Conservation (phyloP, 1,140 invertebrate species). For the Drosophila ficusphila region DNA sequence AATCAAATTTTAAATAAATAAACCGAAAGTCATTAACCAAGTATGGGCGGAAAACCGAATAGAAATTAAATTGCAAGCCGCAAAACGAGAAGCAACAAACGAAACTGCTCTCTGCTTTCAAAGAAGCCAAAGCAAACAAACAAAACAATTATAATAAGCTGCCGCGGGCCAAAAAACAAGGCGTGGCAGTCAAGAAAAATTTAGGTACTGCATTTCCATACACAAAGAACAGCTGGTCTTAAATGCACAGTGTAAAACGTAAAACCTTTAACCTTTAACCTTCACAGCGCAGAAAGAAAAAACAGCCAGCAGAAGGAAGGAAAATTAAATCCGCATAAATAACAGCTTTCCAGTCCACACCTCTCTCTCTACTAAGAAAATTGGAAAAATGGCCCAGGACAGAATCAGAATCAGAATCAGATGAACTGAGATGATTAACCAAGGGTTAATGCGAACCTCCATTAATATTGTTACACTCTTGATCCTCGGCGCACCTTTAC, state of each 20-base stretch:
- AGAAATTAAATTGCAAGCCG: conserved; percentile 57
- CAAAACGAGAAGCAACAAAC: conserved; percentile 18
- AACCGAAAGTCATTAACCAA: conserved; percentile 33
- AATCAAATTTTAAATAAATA: conserved; percentile 75
- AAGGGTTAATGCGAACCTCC: conserved; percentile 7
- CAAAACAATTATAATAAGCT: conserved; percentile 65
- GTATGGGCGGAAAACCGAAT: conserved; percentile 33
- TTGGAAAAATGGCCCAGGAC: conserved; percentile 15
- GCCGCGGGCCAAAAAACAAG: conserved; percentile 18
- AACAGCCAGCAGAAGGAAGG: too few species aligned
- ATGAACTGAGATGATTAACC: conserved; percentile 18
- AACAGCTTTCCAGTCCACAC: background rate
- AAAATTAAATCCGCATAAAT: background rate
- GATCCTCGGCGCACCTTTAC: too few species aligned
- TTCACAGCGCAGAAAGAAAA: too few species aligned
- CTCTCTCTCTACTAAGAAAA: background rate
- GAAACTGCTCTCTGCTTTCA: too few species aligned
- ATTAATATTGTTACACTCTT: conserved; percentile 7
- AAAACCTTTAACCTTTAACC: too few species aligned
- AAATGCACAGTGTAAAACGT: background rate
- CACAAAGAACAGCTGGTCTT: background rate
- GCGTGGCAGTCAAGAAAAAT: background rate
- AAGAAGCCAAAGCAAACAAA: conserved; percentile 46
- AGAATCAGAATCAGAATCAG: conserved; percentile 6
- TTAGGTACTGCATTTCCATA: background rate